Evolutionary conservation across 1,140 invertebrate genomes (phyloP).

Genomic region (Sycophila sp.): DNA sequence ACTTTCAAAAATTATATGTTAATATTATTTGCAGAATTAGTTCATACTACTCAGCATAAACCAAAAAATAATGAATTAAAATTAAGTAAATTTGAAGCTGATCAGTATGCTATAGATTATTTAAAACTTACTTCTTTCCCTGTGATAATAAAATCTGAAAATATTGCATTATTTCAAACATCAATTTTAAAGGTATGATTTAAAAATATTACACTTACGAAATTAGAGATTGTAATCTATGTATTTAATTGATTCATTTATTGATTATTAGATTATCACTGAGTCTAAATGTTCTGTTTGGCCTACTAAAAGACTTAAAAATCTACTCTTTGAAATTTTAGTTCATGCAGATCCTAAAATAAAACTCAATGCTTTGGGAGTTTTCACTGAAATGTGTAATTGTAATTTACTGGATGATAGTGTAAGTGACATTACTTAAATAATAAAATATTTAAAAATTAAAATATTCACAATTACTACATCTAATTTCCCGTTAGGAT

Average conservation of each 20-base stretch:
- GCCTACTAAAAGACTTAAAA: conserved; percentile 45
- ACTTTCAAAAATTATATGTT: conserved; percentile 10
- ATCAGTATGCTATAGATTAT: conserved; percentile 47
- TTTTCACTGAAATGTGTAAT: conserved; percentile 49
- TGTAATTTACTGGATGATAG: conserved; percentile 34
- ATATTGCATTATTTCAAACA: conserved; percentile 45
- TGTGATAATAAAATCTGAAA: conserved; percentile 42
- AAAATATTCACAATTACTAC: not conserved
- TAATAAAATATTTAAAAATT: not conserved
- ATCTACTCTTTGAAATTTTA: conserved; percentile 45
- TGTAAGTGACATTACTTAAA: conserved; percentile 37
- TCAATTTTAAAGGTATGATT: conserved; percentile 53
- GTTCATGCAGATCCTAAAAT: conserved; percentile 44
- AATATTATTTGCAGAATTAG: conserved; percentile 43
- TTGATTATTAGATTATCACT: conserved; percentile 50
- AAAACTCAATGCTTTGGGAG: conserved; percentile 48
- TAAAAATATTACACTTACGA: conserved; percentile 21
- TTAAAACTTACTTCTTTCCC: conserved; percentile 52
- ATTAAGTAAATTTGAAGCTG: conserved; percentile 47
- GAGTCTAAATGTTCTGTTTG: conserved; percentile 52
- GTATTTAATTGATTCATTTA: conserved; percentile 24
- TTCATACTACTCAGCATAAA: conserved; percentile 37
- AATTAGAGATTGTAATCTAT: too few species aligned
- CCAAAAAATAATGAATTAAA: conserved; percentile 37
- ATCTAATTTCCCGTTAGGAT: conserved; percentile 40